Conservation (phyloP, 2,888 invertebrate species). For the Listrodromus nycthemerus region DNA sequence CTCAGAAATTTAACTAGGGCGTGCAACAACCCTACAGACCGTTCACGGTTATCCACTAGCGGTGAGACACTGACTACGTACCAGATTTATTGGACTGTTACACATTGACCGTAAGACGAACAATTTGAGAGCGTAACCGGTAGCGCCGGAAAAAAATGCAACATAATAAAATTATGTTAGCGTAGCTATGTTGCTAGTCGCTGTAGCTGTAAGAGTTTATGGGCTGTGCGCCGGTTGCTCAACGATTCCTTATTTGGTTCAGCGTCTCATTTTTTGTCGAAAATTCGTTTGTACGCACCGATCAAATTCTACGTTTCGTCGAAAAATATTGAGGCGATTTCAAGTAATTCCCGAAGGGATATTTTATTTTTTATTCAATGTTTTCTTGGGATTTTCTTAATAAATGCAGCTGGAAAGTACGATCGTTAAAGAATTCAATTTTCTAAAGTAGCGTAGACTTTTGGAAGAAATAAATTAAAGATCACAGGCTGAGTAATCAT, state of each 20-base stretch:
- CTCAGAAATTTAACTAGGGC: background rate
- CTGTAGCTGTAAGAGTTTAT: background rate
- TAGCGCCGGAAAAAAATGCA: background rate
- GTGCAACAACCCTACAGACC: constrained; percentile 16
- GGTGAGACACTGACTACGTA: background rate
- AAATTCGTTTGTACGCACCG: background rate
- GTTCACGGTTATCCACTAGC: background rate
- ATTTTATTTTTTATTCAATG: background rate
- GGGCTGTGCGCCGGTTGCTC: background rate
- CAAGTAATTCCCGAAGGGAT: background rate
- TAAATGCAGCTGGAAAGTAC: background rate
- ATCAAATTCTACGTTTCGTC: background rate
- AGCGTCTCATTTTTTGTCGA: background rate
- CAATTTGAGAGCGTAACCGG: constrained; percentile 18
- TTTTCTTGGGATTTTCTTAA: background rate
- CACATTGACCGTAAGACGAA: background rate
- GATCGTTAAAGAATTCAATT: no score
- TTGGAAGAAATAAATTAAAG: no score
- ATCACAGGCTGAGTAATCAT: no score
- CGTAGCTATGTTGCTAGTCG: constrained; percentile 23
- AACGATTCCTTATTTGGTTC: background rate
- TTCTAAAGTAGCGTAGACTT: no score
- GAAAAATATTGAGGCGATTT: background rate
- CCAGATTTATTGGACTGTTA: background rate
- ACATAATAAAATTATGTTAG: background rate